Percentiles rank a stretch among this genome's conserved stretches.
Evolutionary conservation across 2,113 vertebrate genomes (phyloP).

Genomic region (Phycodurus eques): DNA sequence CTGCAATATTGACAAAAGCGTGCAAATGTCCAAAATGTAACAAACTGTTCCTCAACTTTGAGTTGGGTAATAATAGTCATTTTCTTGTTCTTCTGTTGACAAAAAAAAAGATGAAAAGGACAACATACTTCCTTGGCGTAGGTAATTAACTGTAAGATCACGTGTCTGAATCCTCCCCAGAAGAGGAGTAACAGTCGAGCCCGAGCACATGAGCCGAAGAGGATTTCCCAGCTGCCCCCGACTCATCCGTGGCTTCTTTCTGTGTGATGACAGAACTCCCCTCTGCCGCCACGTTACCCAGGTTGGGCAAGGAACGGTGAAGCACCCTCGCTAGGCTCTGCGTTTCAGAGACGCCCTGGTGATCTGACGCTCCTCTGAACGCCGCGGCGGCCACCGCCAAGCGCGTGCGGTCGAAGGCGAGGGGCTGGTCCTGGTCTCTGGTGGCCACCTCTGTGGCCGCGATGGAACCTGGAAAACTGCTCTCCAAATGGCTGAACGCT

Average conservation of each 20-base stretch:
- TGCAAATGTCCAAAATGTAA: not conserved
- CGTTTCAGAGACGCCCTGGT: conserved; percentile 27
- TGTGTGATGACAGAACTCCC: not conserved
- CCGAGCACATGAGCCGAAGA: conserved; percentile 59
- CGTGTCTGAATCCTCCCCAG: conserved; percentile 66
- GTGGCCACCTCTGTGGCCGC: conserved; percentile 5
- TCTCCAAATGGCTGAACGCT: not conserved
- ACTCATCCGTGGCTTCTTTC: not conserved
- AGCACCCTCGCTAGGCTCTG: conserved; percentile 61
- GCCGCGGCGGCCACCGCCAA: conserved; percentile 66
- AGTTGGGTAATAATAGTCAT: not conserved
- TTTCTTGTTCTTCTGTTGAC: not conserved
- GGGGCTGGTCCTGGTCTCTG: conserved; percentile 69
- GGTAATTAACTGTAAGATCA: conserved; percentile 7
- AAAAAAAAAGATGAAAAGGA: too few species aligned
- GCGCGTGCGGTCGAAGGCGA: conserved; percentile 64
- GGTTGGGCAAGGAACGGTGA: conserved; percentile 68
- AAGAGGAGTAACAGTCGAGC: conserved; percentile 74
- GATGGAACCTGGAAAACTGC: not conserved
- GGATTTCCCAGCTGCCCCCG: conserved; percentile 4
- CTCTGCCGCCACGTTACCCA: conserved; percentile 15
- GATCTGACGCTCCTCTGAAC: conserved; percentile 36
- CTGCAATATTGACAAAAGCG: not conserved
- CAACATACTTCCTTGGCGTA: not conserved
- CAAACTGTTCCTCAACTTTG: not conserved